Evolutionary conservation across 2,113 vertebrate species (phyloP).

Genomic region (Nibea coibor): DNA sequence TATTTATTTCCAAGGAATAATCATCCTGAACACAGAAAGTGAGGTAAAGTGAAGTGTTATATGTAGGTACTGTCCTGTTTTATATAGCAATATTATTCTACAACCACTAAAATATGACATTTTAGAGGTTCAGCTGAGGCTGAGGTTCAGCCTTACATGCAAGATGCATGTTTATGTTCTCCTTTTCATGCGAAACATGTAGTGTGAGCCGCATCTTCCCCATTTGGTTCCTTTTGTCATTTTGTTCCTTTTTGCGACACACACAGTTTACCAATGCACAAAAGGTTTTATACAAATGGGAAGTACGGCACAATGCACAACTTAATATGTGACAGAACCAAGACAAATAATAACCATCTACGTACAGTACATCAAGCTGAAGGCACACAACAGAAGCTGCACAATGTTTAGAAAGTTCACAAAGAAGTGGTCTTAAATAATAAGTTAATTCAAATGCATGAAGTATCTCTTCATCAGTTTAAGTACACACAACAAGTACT

Average conservation of each 20-base stretch:
- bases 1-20: not conserved
- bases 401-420: not conserved
- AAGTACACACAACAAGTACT: too few species aligned
- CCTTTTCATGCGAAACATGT: constrained; percentile 38
- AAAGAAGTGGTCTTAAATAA: not conserved
- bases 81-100: not conserved
- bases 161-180: constrained; percentile 47
- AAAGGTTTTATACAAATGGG: constrained; percentile 17
- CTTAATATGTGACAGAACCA: not conserved
- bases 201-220: constrained; percentile 53
- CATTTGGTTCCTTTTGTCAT: constrained; percentile 30
- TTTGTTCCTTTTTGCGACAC: constrained; percentile 33
- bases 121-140: not conserved
- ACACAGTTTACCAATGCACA: constrained; percentile 6
- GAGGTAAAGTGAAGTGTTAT: not conserved
- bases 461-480: not conserved
- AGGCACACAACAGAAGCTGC: not conserved
- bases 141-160: not conserved
- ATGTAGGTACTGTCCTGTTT: not conserved
- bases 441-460: not conserved
- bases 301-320: not conserved
- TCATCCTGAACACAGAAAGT: not conserved
- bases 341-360: not conserved
- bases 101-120: not conserved
- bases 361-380: not conserved